Conservation (phyloP, 2,113 vertebrate species). For the Rhinopomastus cyanomelas region DNA sequence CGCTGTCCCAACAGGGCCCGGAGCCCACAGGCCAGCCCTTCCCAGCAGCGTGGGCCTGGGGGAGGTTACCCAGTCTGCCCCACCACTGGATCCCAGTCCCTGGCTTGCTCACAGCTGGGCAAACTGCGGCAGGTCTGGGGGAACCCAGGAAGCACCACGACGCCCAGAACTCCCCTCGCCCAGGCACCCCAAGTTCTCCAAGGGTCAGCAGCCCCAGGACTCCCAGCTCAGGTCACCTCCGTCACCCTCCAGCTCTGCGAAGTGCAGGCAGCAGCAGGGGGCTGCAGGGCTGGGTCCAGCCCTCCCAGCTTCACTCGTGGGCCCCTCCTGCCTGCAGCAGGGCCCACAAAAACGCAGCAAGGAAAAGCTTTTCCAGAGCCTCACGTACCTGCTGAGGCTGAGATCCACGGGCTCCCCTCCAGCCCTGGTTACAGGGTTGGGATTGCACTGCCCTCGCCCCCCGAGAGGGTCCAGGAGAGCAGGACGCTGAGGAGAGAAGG, state of each 20-base stretch:
- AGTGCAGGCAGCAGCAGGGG: background rate
- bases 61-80: no score
- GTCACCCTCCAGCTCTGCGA: rapidly evolving
- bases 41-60: background rate
- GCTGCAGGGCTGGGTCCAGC: rapidly evolving
- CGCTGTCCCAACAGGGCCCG: background rate
- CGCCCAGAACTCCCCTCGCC: background rate
- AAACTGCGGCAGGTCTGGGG: background rate
- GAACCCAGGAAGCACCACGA: background rate
- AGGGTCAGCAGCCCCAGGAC: background rate
- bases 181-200: background rate
- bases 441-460: background rate
- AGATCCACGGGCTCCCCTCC: background rate
- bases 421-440: background rate
- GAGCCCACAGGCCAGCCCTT: background rate
- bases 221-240: background rate
- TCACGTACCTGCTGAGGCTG: background rate
- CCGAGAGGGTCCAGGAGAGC: background rate
- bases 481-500: background rate
- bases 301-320: background rate
- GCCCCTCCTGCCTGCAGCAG: background rate
- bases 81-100: no score
- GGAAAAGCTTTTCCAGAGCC: background rate
- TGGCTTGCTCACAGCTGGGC: background rate
- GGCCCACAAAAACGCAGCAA: background rate